Evolutionary conservation across 2,113 vertebrate genomes (phyloP), one percentile per base, ranked within the genome.

Genomic region (Myiozetetes cayanensis): DNA sequence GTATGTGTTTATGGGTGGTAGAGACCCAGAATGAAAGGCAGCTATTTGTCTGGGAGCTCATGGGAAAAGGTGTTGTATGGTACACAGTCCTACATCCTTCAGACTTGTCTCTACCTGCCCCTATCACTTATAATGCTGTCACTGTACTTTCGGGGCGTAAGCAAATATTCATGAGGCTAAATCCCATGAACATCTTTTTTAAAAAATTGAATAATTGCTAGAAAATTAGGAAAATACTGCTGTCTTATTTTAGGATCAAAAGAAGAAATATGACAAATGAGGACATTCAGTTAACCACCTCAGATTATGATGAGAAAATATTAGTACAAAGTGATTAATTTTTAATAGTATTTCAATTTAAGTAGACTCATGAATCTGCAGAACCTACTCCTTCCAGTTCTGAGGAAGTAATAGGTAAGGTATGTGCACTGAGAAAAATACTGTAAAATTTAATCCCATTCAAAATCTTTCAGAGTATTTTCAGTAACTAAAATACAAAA

Each of bases 11-110:
- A 95, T 87, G 94, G 91, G 90, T 97, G 96, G 90, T 93, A 96
- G 93, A 96, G 83, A 97, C 93, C 89, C 88, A 96, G 96, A 98
- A 98, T 80, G 97, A 98, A 98, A 98, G 92, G 96, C 94, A 97
- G 92, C 95, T 97, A 97, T 98, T 98, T 98, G 97, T 98, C 96
- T 98, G 92, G 74, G 92, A 96, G 89, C 90, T 93, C 82, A 70
- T 81, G 92, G 96, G 96, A 96, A 96, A 97, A 97, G 91, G 96
- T 85, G 94, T 88, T 96, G 94, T 90, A 92, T 94, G 86, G 95
- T 87, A 97, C 92, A 88, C 68, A 90, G 80, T 76, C 77, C 94
- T 91, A 84, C 91, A 95, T 94, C 94, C 87, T 96, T 95, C 94
- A 97, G 93, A 63, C 70, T 94, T 94, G 90, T 93, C 93, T 94